Conservation (phyloP, 1,140 invertebrate species). For the Papilio dardanus region DNA sequence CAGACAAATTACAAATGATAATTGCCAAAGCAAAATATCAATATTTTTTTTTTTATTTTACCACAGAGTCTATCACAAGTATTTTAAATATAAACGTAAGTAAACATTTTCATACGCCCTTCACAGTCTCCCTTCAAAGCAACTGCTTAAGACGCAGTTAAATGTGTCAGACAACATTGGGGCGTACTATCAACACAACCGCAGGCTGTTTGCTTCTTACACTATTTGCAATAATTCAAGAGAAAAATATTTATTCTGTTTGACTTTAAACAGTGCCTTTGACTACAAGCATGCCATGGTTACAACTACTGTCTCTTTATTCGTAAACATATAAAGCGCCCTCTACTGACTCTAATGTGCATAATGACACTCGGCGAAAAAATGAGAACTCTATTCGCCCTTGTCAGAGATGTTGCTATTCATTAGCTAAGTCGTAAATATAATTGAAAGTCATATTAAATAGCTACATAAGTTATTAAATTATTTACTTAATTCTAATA, state of each 20-base stretch:
- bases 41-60: neutral
- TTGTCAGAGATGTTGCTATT: too few species aligned
- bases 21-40: neutral
- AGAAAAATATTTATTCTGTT: neutral
- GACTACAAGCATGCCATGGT: too few species aligned
- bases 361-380: too few species aligned
- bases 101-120: neutral
- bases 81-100: too few species aligned
- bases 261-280: neutral
- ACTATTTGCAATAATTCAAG: conserved; percentile 7
- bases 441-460: too few species aligned
- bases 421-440: too few species aligned
- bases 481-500: neutral
- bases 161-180: conserved; percentile 16
- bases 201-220: conserved; percentile 19
- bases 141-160: neutral
- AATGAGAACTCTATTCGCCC: too few species aligned
- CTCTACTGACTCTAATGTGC: too few species aligned
- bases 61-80: too few species aligned
- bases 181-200: conserved; percentile 11
- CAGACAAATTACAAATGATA: conserved; percentile 2
- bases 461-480: neutral
- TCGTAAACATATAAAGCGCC: too few species aligned
- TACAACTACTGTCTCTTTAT: too few species aligned
- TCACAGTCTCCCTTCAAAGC: neutral